Evolutionary conservation across 2,888 invertebrate species (phyloP).

Genomic region (Agrenia bidenticulata): DNA sequence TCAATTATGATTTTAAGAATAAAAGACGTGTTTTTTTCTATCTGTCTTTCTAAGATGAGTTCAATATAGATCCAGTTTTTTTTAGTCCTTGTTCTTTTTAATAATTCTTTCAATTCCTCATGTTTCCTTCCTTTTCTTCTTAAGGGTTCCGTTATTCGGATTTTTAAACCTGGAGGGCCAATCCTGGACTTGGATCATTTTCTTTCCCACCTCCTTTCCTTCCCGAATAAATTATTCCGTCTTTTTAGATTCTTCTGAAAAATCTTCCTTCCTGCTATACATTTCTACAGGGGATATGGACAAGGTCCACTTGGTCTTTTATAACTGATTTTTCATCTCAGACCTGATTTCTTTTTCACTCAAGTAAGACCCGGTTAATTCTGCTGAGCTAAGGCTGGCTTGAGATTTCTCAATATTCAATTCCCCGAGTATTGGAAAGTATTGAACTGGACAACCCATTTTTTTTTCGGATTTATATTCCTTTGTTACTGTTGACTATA

Average conservation of each 20-base stretch:
- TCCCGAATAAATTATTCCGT: slow-evolving; percentile 5
- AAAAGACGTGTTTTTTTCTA: neutral
- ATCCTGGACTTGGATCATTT: neutral
- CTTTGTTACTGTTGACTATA: too few species aligned
- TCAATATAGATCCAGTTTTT: slow-evolving; percentile 31
- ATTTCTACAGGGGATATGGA: slow-evolving; percentile 7
- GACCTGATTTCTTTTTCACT: slow-evolving; percentile 26
- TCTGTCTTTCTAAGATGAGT: slow-evolving; percentile 14
- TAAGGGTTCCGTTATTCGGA: slow-evolving; percentile 27
- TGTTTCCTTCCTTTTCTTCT: slow-evolving; percentile 21
- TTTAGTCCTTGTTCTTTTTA: slow-evolving; percentile 7
- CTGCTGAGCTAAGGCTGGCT: neutral
- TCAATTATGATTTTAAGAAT: slow-evolving; percentile 1
- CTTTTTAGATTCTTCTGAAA: slow-evolving; percentile 13
- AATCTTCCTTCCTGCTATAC: slow-evolving; percentile 9
- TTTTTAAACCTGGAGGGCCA: slow-evolving; percentile 9
- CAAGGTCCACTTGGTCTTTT: slow-evolving; percentile 15
- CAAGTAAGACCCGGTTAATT: neutral
- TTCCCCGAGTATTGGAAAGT: neutral
- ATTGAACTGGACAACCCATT: neutral
- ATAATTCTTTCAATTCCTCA: slow-evolving; percentile 18
- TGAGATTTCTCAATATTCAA: neutral
- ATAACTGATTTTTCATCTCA: slow-evolving; percentile 19
- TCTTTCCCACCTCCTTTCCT: slow-evolving; percentile 31
- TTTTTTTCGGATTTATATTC: neutral